Evolutionary conservation across 2,888 invertebrate species (phyloP).

Genomic region (Anthophora plumipes): DNA sequence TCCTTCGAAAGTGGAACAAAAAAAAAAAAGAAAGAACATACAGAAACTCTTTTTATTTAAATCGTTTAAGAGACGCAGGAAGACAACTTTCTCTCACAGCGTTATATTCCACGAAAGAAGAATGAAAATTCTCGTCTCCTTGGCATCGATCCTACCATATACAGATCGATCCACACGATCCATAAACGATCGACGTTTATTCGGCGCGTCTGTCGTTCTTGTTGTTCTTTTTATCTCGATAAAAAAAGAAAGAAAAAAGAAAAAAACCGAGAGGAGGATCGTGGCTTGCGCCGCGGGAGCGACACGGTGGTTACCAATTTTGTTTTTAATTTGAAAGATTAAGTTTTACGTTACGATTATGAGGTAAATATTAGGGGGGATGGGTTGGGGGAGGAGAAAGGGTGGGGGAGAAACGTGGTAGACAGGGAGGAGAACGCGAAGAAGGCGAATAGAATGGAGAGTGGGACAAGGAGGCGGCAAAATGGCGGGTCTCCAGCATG

Average conservation of each 20-base stretch:
- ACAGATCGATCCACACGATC: conserved; percentile 13
- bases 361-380: conserved; percentile 43
- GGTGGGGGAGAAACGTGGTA: conserved; percentile 5
- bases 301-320: conserved; percentile 76
- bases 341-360: conserved; percentile 75
- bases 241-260: conserved; percentile 28
- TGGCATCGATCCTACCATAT: conserved; percentile 7
- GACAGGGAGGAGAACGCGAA: not conserved
- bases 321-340: conserved; percentile 76
- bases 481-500: conserved; percentile 22
- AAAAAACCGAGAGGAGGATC: conserved; percentile 47
- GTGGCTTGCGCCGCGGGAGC: conserved; percentile 62
- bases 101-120: not conserved
- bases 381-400: no score
- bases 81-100: not conserved
- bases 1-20: not conserved
- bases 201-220: conserved; percentile 19
- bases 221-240: conserved; percentile 16
- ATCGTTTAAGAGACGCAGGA: no score
- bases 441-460: conserved; percentile 52
- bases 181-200: conserved; percentile 12
- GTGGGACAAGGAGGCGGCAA: conserved; percentile 33
- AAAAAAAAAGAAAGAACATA: not conserved
- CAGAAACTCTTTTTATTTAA: no score
- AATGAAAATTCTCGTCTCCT: not conserved